Base-by-base conservation (phyloP, 2,797 vertebrate genomes). In the Potorous gilbertii region DNA sequence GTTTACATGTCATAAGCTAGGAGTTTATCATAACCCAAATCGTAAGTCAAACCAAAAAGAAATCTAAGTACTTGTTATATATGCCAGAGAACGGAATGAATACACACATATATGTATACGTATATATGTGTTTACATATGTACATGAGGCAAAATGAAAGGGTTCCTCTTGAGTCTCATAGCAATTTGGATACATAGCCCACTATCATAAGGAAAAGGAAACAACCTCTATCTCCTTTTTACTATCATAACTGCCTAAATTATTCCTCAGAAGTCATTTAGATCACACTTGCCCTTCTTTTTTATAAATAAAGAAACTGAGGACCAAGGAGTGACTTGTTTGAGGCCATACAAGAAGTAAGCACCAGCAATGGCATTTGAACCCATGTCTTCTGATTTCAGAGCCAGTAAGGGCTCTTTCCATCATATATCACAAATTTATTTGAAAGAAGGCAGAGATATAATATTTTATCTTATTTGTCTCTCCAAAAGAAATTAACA, bases 281-380 rank as follows among this genome's bases (percentile, higher is more conserved):
- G 40, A 27, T 27, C 21, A 27, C n/a, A 81, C 46, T 1, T 8
- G 0, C 3, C 3, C 56, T 34, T 5, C 27, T 31, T 3, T 2
- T 0, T 29, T 90, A 56, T 40, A 11, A 6, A 4, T n/a, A 90
- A 91, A 94, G 54, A 81, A 10, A 11, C 27, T 54, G 54, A 28
- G 55, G 40, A 18, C 24, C 74, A 89, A 93, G 62, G 81, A 93
- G 24, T 24, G n/a, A 87, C 8, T 54, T 50, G 50, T 11, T 54
- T 34, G 9, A 28, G 4, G 29, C 55, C 56, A 28, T n/a, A 28
- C 55, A 90, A 89, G 16, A 0, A 13, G 31, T 21, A 11, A 29
- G 31, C 29, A 8, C 8, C 34, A 90, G 89, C 89, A 3, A 66
- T 4, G 13, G 4, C 31, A 27, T 13, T 90, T 55, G 62, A 31